phyloP scores from a whole-genome alignment of 1,140 invertebrate genomes.

The Colletes gigas region DNA sequence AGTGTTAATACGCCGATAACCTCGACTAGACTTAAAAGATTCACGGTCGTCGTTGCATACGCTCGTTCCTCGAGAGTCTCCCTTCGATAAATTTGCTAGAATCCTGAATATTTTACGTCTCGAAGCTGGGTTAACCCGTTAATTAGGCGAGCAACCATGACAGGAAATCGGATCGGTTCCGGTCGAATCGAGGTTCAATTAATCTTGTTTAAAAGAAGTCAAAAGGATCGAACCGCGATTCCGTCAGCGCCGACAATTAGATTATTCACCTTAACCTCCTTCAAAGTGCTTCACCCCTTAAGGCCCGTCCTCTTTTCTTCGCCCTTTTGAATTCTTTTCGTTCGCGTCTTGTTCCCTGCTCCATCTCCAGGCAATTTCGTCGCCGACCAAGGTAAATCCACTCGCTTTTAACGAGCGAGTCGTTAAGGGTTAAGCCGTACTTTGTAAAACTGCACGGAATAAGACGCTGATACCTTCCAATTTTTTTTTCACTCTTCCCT shows the following conservation, averaged over 20 bases:
- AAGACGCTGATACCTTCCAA: background rate
- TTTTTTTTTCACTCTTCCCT: background rate
- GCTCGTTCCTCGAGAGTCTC: too few species aligned
- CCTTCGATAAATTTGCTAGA: too few species aligned
- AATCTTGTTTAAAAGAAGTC: background rate
- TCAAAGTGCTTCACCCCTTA: background rate
- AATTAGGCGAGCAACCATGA: background rate
- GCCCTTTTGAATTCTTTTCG: background rate
- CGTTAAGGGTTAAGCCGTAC: constrained; percentile 43
- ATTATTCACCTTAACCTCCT: constrained; percentile 42
- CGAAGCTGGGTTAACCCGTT: background rate
- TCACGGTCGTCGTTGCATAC: too few species aligned
- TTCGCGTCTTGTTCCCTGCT: constrained; percentile 3
- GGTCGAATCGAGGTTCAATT: background rate
- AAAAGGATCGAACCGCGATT: background rate
- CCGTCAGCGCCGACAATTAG: background rate
- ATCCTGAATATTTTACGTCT: too few species aligned
- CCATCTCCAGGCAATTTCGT: constrained; percentile 33
- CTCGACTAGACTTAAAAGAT: too few species aligned
- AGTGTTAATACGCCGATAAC: too few species aligned
- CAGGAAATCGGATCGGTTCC: background rate
- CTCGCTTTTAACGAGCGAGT: constrained; percentile 43
- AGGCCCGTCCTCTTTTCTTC: background rate
- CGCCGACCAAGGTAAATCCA: constrained; percentile 33
- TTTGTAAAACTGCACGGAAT: constrained; percentile 46